These are phyloP conservation scores for Amazona guildingii DNA, from an alignment of 2,113 vertebrate genomes.

Conservation along the genomic window DNA sequence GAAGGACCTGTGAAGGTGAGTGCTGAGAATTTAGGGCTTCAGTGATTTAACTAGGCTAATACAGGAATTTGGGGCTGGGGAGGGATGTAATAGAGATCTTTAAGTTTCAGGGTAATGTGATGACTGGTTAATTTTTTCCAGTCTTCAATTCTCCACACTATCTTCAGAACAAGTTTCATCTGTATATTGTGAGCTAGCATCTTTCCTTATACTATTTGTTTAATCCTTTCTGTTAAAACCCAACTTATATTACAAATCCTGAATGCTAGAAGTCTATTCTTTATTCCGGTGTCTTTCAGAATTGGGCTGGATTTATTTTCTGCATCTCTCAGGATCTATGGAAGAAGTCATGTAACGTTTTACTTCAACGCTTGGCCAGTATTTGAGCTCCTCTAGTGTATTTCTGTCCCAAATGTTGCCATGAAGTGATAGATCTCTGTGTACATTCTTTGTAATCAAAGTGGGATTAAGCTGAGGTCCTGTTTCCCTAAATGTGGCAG, in stretches of 20 bases:
- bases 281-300: background rate
- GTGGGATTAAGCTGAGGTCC: conserved; percentile 21
- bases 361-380: background rate
- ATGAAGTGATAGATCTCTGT: conserved; percentile 26
- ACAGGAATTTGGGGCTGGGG: background rate
- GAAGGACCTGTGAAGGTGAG: background rate
- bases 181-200: background rate
- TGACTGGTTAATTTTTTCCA: background rate
- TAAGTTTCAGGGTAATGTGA: background rate
- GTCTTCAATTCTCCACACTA: background rate
- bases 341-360: background rate
- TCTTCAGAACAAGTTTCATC: background rate
- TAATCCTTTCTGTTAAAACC: background rate
- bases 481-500: conserved; percentile 2
- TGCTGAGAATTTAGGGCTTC: background rate
- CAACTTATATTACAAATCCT: background rate
- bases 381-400: conserved; percentile 24
- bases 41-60: background rate
- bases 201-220: background rate
- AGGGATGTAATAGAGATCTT: background rate
- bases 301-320: background rate
- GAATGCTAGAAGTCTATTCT: background rate
- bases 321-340: background rate
- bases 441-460: conserved; percentile 38
- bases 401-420: conserved; percentile 27